A percentile compares a stretch with the other conserved stretches of the same genome.
Conservation (phyloP, 2,888 invertebrate genomes). For the Campopleginae sp. region DNA sequence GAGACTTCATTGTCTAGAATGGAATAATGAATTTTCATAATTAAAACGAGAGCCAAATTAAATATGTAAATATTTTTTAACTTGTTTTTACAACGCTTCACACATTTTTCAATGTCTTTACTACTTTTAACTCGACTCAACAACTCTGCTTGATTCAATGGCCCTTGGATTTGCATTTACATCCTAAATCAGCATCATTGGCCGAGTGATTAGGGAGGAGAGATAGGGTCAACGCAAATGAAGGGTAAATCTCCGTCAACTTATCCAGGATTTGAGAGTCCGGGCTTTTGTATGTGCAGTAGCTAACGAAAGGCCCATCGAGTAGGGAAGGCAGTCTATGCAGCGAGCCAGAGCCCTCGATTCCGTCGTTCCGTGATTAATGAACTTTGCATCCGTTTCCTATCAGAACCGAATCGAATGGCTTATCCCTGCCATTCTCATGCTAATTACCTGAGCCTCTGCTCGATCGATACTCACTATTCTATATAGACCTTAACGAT, state of each 20-base stretch:
- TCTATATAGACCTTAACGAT: slow-evolving; percentile 20
- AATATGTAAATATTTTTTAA: neutral
- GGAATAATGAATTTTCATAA: slow-evolving; percentile 2
- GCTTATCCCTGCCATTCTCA: slow-evolving; percentile 79
- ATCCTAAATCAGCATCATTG: neutral
- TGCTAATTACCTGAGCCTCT: slow-evolving; percentile 75
- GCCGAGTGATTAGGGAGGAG: neutral
- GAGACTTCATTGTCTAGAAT: neutral
- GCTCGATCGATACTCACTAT: slow-evolving; percentile 63
- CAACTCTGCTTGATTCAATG: neutral
- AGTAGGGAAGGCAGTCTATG: slow-evolving; percentile 16
- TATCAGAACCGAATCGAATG: slow-evolving; percentile 76
- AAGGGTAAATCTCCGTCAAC: slow-evolving; percentile 19
- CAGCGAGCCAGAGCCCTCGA: slow-evolving; percentile 58
- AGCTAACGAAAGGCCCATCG: slow-evolving; percentile 23
- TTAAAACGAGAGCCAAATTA: neutral
- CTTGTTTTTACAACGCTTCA: neutral
- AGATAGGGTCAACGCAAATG: slow-evolving; percentile 21
- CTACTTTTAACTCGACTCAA: too few relatives aligned
- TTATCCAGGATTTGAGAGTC: slow-evolving; percentile 28
- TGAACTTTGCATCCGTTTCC: slow-evolving; percentile 73
- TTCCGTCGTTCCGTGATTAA: slow-evolving; percentile 75
- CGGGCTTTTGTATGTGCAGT: neutral
- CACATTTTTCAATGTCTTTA: neutral
- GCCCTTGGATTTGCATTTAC: neutral